A percentile compares a stretch with the other conserved stretches of the same genome.
Evolutionary conservation across 2,797 vertebrate species (phyloP).

Genomic region (Dendrocincla fuliginosa): DNA sequence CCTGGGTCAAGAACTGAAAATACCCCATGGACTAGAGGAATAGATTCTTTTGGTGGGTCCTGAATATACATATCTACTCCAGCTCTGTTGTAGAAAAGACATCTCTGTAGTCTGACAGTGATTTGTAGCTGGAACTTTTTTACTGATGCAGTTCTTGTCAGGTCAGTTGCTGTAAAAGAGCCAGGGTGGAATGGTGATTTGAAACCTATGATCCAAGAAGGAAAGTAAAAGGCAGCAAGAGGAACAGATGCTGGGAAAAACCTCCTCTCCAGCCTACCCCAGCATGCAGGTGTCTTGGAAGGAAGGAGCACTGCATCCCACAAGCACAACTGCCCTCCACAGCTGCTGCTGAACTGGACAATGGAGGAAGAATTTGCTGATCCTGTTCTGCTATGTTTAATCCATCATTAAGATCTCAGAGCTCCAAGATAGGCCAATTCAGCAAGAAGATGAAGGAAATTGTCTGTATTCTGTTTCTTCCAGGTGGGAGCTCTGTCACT

Average conservation of each 20-base stretch:
- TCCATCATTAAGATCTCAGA: neutral
- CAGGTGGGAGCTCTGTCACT: neutral
- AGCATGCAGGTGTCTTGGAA: neutral
- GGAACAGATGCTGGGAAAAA: neutral
- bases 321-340: neutral
- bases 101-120: constrained; percentile 18
- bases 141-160: neutral
- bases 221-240: neutral
- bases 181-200: neutral
- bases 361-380: neutral
- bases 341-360: neutral
- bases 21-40: neutral
- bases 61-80: neutral
- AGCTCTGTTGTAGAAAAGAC: neutral
- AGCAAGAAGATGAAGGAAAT: neutral
- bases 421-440: neutral
- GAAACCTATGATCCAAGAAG: neutral
- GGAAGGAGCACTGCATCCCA: neutral
- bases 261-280: neutral
- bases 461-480: neutral
- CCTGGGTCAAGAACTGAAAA: neutral
- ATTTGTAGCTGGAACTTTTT: constrained; percentile 21
- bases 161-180: neutral
- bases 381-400: neutral
- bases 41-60: neutral